A percentile compares a stretch with the other conserved stretches of the same genome.
These are phyloP conservation scores for Crypturellus tataupa DNA, from an alignment of 2,797 vertebrate genomes.

Conservation along the genomic window DNA sequence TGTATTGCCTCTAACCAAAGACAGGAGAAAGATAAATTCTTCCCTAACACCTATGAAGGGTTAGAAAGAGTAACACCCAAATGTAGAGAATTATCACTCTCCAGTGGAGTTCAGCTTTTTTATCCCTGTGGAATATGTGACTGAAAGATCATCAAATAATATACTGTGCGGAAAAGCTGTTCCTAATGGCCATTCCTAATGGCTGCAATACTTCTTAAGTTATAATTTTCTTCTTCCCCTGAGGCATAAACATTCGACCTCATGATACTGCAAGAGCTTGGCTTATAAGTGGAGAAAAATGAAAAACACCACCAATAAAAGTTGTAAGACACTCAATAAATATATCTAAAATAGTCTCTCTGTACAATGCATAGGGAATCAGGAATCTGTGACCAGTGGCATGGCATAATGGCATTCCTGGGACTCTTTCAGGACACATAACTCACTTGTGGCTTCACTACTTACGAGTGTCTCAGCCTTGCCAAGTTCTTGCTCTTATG, in stretches of 20 bases:
- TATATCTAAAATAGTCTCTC: slow-evolving; percentile 12
- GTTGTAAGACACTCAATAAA: slow-evolving; percentile 45
- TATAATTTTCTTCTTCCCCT: slow-evolving; percentile 57
- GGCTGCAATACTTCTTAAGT: slow-evolving; percentile 53
- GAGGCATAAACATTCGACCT: slow-evolving; percentile 65
- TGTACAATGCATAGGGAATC: neutral
- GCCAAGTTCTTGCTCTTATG: neutral
- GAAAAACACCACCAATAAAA: slow-evolving; percentile 52
- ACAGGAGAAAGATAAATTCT: neutral
- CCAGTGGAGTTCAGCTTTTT: neutral
- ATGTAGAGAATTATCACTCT: neutral
- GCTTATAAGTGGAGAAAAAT: slow-evolving; percentile 52
- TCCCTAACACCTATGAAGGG: neutral
- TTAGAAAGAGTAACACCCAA: neutral
- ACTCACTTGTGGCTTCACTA: slow-evolving; percentile 10
- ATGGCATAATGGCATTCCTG: neutral
- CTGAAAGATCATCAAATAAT: slow-evolving; percentile 32
- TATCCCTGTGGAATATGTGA: neutral
- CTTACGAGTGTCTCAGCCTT: neutral
- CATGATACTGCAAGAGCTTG: slow-evolving; percentile 6
- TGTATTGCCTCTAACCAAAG: neutral
- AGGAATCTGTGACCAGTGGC: neutral
- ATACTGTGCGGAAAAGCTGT: slow-evolving; percentile 9
- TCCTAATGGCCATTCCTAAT: slow-evolving; percentile 53
- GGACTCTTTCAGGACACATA: neutral